Evolutionary conservation across 2,797 vertebrate species (phyloP).

Genomic region (Morus bassanus): DNA sequence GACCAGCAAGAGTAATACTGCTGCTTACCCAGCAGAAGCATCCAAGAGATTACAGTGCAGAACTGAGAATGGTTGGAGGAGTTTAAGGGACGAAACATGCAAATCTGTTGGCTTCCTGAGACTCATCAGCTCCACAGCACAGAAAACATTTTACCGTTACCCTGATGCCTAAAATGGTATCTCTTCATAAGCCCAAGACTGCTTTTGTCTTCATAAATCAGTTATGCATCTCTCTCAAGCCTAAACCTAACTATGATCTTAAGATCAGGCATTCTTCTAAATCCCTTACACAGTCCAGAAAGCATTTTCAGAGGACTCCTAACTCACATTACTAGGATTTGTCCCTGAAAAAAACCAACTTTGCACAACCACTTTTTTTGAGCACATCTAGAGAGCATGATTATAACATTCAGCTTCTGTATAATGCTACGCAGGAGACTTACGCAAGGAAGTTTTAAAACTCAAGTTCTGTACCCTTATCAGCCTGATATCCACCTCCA

Average conservation of each 20-base stretch:
- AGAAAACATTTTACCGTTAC: background rate
- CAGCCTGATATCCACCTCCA: background rate
- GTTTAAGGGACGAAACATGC: background rate
- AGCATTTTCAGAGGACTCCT: background rate
- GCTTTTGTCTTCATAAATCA: background rate
- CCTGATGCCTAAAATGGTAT: background rate
- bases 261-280: background rate
- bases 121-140: background rate
- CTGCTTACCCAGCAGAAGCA: background rate
- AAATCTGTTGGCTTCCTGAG: background rate
- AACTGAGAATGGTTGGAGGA: background rate
- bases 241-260: background rate
- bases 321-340: background rate
- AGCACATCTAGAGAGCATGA: background rate
- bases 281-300: background rate
- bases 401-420: background rate
- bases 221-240: background rate
- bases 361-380: background rate
- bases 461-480: background rate
- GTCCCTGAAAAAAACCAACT: background rate
- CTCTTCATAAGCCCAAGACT: background rate
- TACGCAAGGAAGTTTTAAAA: background rate
- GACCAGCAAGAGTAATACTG: background rate
- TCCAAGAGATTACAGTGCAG: background rate
- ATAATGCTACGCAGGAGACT: background rate